Evolutionary conservation across 2,113 vertebrate species (phyloP).

Genomic region (Tachysurus fulvidraco): DNA sequence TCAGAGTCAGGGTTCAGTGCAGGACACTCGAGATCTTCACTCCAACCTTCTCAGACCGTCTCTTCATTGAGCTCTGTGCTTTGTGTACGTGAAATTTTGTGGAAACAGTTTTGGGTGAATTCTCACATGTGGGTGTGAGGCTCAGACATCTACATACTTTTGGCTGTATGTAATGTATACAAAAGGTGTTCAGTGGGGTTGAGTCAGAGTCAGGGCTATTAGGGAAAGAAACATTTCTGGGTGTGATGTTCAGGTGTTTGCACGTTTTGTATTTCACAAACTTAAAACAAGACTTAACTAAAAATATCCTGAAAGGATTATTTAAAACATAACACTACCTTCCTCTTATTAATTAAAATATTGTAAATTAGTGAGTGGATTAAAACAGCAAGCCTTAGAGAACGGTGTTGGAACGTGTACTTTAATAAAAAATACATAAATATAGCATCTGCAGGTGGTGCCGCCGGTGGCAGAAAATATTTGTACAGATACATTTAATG

Average conservation of each 20-base stretch:
- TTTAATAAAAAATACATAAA: constrained; percentile 65
- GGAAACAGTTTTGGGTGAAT: not conserved
- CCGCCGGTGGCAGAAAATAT: constrained; percentile 44
- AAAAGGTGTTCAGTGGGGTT: too few species aligned
- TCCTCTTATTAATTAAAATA: not conserved
- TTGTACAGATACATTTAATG: constrained; percentile 55
- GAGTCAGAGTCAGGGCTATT: not conserved
- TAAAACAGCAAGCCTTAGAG: not conserved
- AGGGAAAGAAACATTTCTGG: not conserved
- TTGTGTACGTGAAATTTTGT: not conserved
- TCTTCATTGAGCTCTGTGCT: too few species aligned
- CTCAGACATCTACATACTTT: not conserved
- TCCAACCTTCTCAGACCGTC: too few species aligned
- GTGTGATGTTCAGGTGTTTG: not conserved
- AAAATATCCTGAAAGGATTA: not conserved
- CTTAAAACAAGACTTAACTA: not conserved
- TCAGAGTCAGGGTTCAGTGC: too few species aligned
- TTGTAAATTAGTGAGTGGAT: not conserved
- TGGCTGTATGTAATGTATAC: not conserved
- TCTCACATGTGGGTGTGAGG: not conserved
- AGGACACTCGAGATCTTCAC: too few species aligned
- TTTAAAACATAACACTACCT: not conserved
- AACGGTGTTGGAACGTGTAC: constrained; percentile 50
- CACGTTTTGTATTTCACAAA: not conserved
- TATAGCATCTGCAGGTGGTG: constrained; percentile 55